Evolutionary conservation across 2,113 vertebrate genomes (phyloP), one percentile per base, ranked within the genome.

Genomic region (Osmerus mordax): DNA sequence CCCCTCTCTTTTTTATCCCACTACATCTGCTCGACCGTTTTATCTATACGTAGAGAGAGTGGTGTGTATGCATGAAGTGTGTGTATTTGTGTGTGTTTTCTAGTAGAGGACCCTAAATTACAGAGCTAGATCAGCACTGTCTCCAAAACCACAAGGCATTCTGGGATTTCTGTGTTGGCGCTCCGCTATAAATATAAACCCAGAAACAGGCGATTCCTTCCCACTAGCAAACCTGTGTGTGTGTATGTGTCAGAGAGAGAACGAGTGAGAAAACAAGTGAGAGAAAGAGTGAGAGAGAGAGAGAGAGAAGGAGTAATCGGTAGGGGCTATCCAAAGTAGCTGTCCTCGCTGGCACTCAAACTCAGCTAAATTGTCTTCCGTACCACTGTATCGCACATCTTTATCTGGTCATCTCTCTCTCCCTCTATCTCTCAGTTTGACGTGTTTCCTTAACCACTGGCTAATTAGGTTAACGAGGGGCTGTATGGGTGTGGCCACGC

Each of bases 31-130:
- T 47, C 9, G 6, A 47, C 41, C 41, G 7, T 47, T 9, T 47
- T 47, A 47, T 47, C 41, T 47, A 47, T 47, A 47, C 41, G 9
- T 47, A 12, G 41, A 12, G 41, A 47, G 9, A 12, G 9, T 47
- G 8, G 9, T 47, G 41, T 19, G 54, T 21, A 63, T 3, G 69
- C 15, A 58, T 19, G 53, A 54, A 72, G 70, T 70, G 67, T 59
- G 67, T 65, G 21, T 69, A 54, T 74, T 64, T 72, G 72, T 72
- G 73, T 78, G 71, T 71, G 29, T 72, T 70, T 63, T 59, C 81
- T 87, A 85, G 84, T 83, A 86, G 83, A 80, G 80, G 83, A 82
- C 62, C 85, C 82, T 83, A 90, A 92, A 92, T 91, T 90, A 90
- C 84, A 91, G 89, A 87, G 86, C 83, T 73, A 84, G 77, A 80